These are phyloP conservation scores for Nesoenas mayeri DNA, from an alignment of 2,113 vertebrate genomes.

Conservation along the genomic window DNA sequence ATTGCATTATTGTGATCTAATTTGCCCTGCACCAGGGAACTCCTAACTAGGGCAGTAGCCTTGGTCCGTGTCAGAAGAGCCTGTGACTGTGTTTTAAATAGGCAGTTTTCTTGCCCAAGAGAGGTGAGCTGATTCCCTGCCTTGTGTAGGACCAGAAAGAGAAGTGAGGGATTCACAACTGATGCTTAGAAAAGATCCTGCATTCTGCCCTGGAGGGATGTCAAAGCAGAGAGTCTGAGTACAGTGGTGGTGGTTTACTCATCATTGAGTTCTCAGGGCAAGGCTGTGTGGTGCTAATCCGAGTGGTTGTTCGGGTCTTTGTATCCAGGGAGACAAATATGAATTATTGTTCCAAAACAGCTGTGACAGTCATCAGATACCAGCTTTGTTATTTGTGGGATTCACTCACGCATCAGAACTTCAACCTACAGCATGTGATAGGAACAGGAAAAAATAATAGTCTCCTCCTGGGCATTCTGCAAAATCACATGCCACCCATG, in stretches of 20 bases:
- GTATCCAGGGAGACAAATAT: neutral
- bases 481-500: accelerated
- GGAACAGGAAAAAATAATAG: neutral
- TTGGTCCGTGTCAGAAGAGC: accelerated
- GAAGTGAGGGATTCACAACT: neutral
- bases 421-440: neutral
- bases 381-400: neutral
- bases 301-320: neutral
- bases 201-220: neutral
- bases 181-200: neutral
- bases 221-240: neutral
- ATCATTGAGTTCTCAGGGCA: neutral
- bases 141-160: neutral
- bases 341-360: conserved; percentile 26
- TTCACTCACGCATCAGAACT: neutral
- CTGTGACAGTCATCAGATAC: neutral
- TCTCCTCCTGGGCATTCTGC: neutral
- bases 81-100: neutral
- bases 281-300: neutral
- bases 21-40: neutral
- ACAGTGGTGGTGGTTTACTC: neutral
- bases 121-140: neutral
- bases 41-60: neutral
- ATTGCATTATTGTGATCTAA: neutral
- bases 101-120: neutral